Evolutionary conservation across 2,888 invertebrate genomes (phyloP).

Genomic region (Monoplex corrugatus): DNA sequence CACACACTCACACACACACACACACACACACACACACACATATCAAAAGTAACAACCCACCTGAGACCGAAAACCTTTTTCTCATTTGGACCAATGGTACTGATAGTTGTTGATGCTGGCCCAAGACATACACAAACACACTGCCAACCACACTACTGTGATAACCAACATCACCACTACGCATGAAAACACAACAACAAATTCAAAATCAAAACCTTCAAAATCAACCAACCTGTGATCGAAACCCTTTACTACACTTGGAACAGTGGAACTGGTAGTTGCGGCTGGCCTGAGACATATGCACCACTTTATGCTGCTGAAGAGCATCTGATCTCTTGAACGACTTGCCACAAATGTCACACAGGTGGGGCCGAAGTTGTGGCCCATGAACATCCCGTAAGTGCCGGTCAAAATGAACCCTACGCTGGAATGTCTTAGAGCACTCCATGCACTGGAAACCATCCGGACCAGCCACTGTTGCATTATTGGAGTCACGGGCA

Average conservation of each 20-base stretch:
- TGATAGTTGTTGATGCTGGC: slow-evolving; percentile 65
- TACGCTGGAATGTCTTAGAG: slow-evolving; percentile 79
- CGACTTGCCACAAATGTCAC: slow-evolving; percentile 83
- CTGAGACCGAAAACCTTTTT: slow-evolving; percentile 78
- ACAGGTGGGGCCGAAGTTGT: slow-evolving; percentile 83
- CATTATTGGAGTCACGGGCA: slow-evolving; percentile 46
- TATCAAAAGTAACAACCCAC: background rate
- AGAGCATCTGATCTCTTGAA: slow-evolving; percentile 84
- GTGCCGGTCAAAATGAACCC: slow-evolving; percentile 81
- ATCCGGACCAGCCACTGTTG: slow-evolving; percentile 48
- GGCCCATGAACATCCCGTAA: slow-evolving; percentile 82
- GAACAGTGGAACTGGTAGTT: slow-evolving; percentile 73
- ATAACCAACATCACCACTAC: background rate
- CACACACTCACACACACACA: too few species aligned
- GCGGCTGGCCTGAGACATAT: slow-evolving; percentile 73
- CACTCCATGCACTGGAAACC: slow-evolving; percentile 79
- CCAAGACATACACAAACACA: slow-evolving; percentile 79
- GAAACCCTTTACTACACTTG: slow-evolving; percentile 79
- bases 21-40: too few species aligned
- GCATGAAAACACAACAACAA: slow-evolving; percentile 16
- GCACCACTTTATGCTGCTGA: slow-evolving; percentile 82
- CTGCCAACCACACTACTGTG: too few species aligned
- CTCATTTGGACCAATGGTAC: slow-evolving; percentile 77
- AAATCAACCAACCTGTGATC: slow-evolving; percentile 78
- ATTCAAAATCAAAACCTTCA: too few species aligned